Percentiles rank a stretch among this genome's conserved stretches.
These are phyloP conservation scores for Frankliniella intonsa DNA, from an alignment of 2,888 invertebrate species.

Conservation along the genomic window DNA sequence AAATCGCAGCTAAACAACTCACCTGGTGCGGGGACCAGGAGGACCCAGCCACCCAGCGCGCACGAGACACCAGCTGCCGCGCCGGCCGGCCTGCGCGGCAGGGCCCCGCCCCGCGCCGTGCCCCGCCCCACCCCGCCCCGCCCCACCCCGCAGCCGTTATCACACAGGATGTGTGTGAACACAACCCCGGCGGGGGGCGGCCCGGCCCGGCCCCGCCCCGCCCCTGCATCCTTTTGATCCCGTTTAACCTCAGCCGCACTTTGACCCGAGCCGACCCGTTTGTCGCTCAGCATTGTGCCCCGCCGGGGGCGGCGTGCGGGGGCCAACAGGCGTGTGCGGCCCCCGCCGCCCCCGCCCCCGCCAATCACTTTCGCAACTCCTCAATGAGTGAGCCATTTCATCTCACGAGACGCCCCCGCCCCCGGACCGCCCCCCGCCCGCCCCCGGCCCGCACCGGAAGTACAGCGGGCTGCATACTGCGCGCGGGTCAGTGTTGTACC, in stretches of 20 bases:
- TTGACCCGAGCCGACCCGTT: neutral
- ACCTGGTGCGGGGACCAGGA: too few relatives aligned
- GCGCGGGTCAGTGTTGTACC: too few relatives aligned
- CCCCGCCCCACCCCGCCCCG: neutral
- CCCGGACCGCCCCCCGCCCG: constrained; percentile 28
- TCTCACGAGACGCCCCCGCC: neutral
- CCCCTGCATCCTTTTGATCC: too few relatives aligned
- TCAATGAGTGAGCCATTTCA: neutral
- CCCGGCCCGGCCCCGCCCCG: too few relatives aligned
- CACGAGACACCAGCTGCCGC: too few relatives aligned
- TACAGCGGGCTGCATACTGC: too few relatives aligned
- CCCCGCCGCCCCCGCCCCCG: neutral
- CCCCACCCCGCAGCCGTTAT: constrained; percentile 4
- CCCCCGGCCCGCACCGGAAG: neutral
- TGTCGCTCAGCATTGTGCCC: neutral
- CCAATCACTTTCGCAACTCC: neutral
- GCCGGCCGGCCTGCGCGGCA: neutral
- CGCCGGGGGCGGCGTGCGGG: neutral
- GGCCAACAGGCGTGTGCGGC: neutral
- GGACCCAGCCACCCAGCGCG: too few relatives aligned
- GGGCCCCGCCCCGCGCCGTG: neutral
- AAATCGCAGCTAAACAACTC: too few relatives aligned
- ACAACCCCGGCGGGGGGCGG: neutral
- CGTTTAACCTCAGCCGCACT: neutral
- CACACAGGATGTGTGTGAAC: neutral